Evolutionary conservation across 2,888 invertebrate genomes (phyloP).

Genomic region (Drosophila diplacantha): DNA sequence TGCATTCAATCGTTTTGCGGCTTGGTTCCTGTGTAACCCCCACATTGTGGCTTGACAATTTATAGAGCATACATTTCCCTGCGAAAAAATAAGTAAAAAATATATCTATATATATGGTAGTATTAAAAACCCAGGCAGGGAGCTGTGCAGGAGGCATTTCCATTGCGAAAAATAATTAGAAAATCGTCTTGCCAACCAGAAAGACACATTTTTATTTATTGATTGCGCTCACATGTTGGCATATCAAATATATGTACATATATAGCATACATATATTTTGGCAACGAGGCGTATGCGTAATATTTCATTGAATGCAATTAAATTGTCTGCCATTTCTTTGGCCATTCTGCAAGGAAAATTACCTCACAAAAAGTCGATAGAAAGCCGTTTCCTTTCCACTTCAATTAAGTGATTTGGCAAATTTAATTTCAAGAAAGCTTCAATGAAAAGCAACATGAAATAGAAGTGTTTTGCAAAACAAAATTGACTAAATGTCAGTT

Average conservation of each 20-base stretch:
- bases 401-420: neutral
- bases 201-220: slow-evolving; percentile 48
- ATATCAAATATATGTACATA: neutral
- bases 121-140: too few relatives aligned
- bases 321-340: slow-evolving; percentile 3
- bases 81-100: neutral
- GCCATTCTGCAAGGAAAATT: slow-evolving; percentile 4
- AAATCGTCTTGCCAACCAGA: slow-evolving; percentile 30
- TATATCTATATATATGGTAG: neutral
- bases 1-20: slow-evolving; percentile 59
- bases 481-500: neutral
- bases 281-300: slow-evolving; percentile 17
- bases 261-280: neutral
- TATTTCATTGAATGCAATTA: slow-evolving; percentile 23
- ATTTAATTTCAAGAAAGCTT: slow-evolving; percentile 1
- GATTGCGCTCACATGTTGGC: slow-evolving; percentile 15
- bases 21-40: slow-evolving; percentile 24
- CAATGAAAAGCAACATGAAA: neutral
- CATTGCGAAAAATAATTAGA: slow-evolving; percentile 54
- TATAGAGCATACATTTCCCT: slow-evolving; percentile 41
- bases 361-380: neutral
- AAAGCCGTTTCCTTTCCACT: neutral
- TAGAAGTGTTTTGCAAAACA: neutral
- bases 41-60: slow-evolving; percentile 55
- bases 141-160: neutral